Base-by-base conservation (phyloP, 2,113 vertebrate genomes). In the Cynopterus brachyotis region DNA sequence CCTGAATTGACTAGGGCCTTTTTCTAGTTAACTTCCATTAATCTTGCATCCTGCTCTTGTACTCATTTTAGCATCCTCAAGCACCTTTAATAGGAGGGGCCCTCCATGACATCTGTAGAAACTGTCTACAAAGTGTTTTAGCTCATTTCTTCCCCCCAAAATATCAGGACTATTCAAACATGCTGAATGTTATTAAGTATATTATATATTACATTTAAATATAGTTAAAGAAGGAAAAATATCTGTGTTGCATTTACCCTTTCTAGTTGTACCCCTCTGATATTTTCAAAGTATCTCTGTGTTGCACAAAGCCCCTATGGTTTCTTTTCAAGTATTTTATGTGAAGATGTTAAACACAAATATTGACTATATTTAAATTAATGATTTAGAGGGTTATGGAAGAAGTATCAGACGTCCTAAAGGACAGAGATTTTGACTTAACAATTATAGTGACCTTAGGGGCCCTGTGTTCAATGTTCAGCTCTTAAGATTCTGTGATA, bases 361-460 rank as follows among this genome's bases (percentile, higher is more conserved):
- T 94, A 40, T 55, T 62, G 91, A 30, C 50, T 69, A 4, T 78
- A 89, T 91, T 85, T 84, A 94, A 62, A 69, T 91, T 86, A 80
- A 80, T 22, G 55, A 57, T 4, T 79, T 79, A 53, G 55, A 67
- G 10, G 42, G 15, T 42, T 89, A 9, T 70, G 32, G 9, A 50
- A 88, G 42, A 80, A 96, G 35, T 22, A 57, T 30, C 9, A n/a
- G 8, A 5, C 79, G 3, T 90, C 28, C 75, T 59, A 66, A 66
- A 22, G 32, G 16, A 37, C 22, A 81, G 35, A 82, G 16, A 53
- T 66, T 94, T 92, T 92, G 19, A 78, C 62, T 91, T 78, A 89
- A 62, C 28, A 76, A 28, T 47, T 62, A 57, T 20, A 50, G 55
- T 73, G 26, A 84, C 22, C 30, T 89, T 76, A 67, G 17, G 3